Conservation (phyloP, 2,113 vertebrate genomes). For the Talpa occidentalis region DNA sequence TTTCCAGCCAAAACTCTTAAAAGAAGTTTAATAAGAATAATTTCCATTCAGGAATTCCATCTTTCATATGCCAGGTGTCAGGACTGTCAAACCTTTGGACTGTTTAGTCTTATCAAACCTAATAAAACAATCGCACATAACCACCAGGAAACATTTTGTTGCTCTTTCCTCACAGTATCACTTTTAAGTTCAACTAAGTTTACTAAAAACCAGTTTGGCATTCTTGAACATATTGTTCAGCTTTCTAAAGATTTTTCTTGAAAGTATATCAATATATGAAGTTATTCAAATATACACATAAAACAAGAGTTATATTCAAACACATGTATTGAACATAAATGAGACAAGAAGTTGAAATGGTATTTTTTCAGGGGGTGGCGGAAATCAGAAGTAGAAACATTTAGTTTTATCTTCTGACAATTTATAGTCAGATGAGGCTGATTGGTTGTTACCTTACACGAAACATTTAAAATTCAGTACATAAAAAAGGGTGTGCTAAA, state of each 20-base stretch:
- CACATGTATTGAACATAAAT: slow-evolving; percentile 41
- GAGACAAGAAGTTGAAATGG: slow-evolving; percentile 4
- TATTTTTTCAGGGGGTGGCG: not conserved
- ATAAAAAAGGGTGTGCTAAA: not conserved
- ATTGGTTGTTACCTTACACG: not conserved
- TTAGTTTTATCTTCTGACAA: not conserved
- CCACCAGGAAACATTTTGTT: slow-evolving; percentile 74
- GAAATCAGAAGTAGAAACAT: not conserved
- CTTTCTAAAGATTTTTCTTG: slow-evolving; percentile 80
- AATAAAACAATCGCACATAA: slow-evolving; percentile 78
- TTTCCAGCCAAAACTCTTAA: slow-evolving; percentile 82
- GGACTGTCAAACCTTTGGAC: slow-evolving; percentile 79
- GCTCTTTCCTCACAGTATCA: slow-evolving; percentile 74
- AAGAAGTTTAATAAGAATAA: slow-evolving; percentile 83
- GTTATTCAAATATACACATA: slow-evolving; percentile 64
- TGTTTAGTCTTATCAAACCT: slow-evolving; percentile 86
- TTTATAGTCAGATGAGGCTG: not conserved
- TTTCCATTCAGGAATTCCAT: slow-evolving; percentile 86
- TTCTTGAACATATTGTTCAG: slow-evolving; percentile 76
- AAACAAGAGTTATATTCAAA: slow-evolving; percentile 46
- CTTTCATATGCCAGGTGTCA: slow-evolving; percentile 81
- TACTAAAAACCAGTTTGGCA: slow-evolving; percentile 71
- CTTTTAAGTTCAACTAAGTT: slow-evolving; percentile 83
- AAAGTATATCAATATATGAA: slow-evolving; percentile 61
- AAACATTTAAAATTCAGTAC: not conserved